Conservation (phyloP, 2,797 vertebrate species). For the Sebastes iracundus region DNA sequence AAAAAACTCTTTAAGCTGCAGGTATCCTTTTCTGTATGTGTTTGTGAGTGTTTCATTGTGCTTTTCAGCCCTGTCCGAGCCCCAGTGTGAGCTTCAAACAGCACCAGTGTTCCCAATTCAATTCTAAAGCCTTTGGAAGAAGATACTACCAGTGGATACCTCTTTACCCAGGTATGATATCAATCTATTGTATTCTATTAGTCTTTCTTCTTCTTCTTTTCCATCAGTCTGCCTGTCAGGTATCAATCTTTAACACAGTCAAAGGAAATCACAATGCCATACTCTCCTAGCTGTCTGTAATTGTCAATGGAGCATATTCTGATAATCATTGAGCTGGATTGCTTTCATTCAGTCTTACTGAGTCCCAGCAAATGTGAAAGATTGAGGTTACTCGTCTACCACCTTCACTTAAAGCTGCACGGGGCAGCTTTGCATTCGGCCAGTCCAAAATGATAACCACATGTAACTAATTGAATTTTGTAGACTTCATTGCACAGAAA, state of each 20-base stretch:
- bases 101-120: slow-evolving; percentile 91
- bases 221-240: neutral
- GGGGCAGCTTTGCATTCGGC: neutral
- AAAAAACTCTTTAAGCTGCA: neutral
- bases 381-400: neutral
- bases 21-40: neutral
- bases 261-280: neutral
- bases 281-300: neutral
- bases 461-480: neutral
- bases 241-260: neutral
- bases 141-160: slow-evolving; percentile 88
- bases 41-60: slow-evolving; percentile 22
- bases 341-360: neutral
- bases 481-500: neutral
- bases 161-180: slow-evolving; percentile 87
- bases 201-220: neutral
- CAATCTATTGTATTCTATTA: neutral
- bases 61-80: slow-evolving; percentile 84
- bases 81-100: slow-evolving; percentile 89
- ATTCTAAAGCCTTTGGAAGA: slow-evolving; percentile 89
- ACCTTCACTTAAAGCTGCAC: neutral
- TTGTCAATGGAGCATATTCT: neutral
- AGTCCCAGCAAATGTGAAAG: neutral
- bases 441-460: neutral
- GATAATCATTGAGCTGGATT: neutral